Evolutionary conservation across 2,888 invertebrate species (phyloP), one percentile per base, ranked within the genome.

Genomic region (Thecocarcelia acutangulata): DNA sequence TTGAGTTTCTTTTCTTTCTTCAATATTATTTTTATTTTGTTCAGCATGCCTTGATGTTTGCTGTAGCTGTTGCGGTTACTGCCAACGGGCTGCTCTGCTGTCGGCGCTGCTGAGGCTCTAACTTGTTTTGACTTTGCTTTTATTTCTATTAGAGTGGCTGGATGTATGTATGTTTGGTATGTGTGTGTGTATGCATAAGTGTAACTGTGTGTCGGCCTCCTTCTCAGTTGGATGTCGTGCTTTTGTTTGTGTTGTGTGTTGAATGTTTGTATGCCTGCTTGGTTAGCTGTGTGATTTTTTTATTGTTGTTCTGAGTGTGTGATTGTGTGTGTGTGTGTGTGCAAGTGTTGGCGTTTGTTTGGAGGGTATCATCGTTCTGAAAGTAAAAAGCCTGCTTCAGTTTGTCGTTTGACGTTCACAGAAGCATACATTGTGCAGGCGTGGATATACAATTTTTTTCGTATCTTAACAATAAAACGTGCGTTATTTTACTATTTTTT

Each of bases 391-490:
- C 89, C 88, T 88, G 88, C 87, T 86, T 90, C 87, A 90, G 91
- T 90, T 87, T 88, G 90, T 88, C 87, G 87, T 88, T 88, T 88
- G 90, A 88, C 90, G 88, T 90, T 88, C 88, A 86, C 85, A 88
- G 85, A 85, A 86, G 84, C 85, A 85, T 86, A 85, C 85, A 83
- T 74, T 77, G 80, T 79, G 84, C 80, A 86, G 83, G 84, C 80
- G 85, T 84, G 83, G 68, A 80, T 83, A 83, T 84, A 83, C 66
- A 73, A 74, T 82, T 80, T 76, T 84, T 78, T 74, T 59, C 58
- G 59, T 63, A 78, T 75, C 46, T 78, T 64, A 75, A 50, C 50
- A 83, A 82, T 66, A 74, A 84, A 84, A 82, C 84, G 84, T 84
- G 84, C 84, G 74, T 70, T 78, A 15, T 54, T 66, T 59, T 37